Conservation (phyloP, 2,888 invertebrate genomes). For the Ctenicera cuprea region DNA sequence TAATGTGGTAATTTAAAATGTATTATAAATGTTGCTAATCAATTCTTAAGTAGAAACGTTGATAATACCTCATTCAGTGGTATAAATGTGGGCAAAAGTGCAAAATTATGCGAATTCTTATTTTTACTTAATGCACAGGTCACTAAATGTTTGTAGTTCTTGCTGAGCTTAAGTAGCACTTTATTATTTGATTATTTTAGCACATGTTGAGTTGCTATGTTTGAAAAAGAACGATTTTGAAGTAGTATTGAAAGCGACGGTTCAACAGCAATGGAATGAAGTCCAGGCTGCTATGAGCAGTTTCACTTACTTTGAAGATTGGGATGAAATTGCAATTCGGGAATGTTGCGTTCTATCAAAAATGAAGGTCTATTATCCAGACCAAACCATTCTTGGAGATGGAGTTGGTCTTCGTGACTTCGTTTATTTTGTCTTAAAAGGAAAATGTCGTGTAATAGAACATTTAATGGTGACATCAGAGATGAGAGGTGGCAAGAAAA, state of each 20-base stretch:
- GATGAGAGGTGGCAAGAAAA: background rate
- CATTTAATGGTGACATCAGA: background rate
- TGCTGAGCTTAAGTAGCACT: no score
- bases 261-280: constrained; percentile 79
- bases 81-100: no score
- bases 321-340: constrained; percentile 76
- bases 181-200: constrained; percentile 64
- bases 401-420: constrained; percentile 70
- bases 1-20: no score
- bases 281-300: constrained; percentile 76
- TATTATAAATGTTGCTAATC: background rate
- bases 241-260: constrained; percentile 75
- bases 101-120: no score
- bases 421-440: constrained; percentile 76
- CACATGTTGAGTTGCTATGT: constrained; percentile 78
- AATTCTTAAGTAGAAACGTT: background rate
- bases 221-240: constrained; percentile 80
- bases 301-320: constrained; percentile 80
- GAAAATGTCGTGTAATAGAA: constrained; percentile 75
- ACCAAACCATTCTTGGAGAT: constrained; percentile 77
- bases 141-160: no score
- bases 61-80: no score
- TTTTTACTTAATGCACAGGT: no score
- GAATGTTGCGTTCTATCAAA: constrained; percentile 82
- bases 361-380: constrained; percentile 75